Conservation (phyloP, 1,140 invertebrate species). For the Phortica variegata region DNA sequence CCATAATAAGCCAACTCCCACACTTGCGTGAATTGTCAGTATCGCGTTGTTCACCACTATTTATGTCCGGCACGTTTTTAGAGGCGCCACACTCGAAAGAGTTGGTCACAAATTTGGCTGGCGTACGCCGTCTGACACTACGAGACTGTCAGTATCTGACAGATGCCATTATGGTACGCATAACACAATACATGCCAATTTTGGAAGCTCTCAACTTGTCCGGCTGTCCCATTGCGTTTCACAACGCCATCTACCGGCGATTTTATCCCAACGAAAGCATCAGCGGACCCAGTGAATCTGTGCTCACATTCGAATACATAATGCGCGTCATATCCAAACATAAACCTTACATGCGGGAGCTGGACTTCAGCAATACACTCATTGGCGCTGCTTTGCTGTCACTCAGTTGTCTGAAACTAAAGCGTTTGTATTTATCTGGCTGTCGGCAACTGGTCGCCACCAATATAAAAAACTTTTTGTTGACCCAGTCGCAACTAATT, state of each 20-base stretch:
- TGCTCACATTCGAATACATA: conserved; percentile 71
- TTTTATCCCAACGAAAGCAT: conserved; percentile 63
- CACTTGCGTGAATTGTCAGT: conserved; percentile 64
- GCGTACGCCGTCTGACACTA: conserved; percentile 64
- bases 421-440: conserved; percentile 61
- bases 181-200: conserved; percentile 64
- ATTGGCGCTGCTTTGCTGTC: conserved; percentile 63
- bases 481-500: conserved; percentile 62
- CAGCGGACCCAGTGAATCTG: conserved; percentile 60
- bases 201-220: conserved; percentile 65
- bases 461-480: conserved; percentile 62
- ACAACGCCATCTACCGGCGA: conserved; percentile 65
- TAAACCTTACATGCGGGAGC: conserved; percentile 60
- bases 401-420: conserved; percentile 61
- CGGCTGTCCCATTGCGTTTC: conserved; percentile 69
- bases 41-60: conserved; percentile 66
- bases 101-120: conserved; percentile 59
- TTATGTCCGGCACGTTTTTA: conserved; percentile 70
- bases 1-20: conserved; percentile 61
- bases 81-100: conserved; percentile 61
- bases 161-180: conserved; percentile 68
- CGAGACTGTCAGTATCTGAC: conserved; percentile 70
- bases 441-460: conserved; percentile 69
- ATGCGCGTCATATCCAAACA: conserved; percentile 62
- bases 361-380: conserved; percentile 68